Percentiles rank a stretch among this genome's conserved stretches.
Evolutionary conservation across 1,140 invertebrate species (phyloP).

Genomic region (Drosophila pandora): DNA sequence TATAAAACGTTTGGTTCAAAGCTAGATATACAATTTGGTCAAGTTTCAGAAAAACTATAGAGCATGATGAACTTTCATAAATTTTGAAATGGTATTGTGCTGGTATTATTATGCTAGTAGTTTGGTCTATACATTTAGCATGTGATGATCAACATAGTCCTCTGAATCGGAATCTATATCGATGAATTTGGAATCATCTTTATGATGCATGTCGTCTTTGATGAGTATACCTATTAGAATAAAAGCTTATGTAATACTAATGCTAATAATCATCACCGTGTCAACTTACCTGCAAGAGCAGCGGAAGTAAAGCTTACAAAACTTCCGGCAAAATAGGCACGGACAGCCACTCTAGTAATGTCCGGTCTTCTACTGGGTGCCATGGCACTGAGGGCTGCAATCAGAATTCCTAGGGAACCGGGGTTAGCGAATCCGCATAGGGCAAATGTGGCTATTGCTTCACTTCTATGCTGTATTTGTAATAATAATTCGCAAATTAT

Average conservation of each 20-base stretch:
- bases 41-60: no score
- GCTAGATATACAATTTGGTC: no score
- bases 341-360: conserved; percentile 17
- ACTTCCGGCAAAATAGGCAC: conserved; percentile 43
- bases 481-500: no score
- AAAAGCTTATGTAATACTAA: not conserved
- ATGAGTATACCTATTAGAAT: not conserved
- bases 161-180: not conserved
- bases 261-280: not conserved
- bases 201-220: not conserved
- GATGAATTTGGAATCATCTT: not conserved
- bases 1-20: no score
- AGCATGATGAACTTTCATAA: no score
- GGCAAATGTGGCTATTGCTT: conserved; percentile 94
- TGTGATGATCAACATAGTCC: not conserved
- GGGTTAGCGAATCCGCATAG: conserved; percentile 89
- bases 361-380: conserved; percentile 30
- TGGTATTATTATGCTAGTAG: not conserved
- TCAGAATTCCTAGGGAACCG: conserved; percentile 46
- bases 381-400: conserved; percentile 43
- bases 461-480: conserved; percentile 86
- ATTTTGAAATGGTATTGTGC: not conserved
- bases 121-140: not conserved
- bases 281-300: conserved; percentile 37
- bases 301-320: conserved; percentile 58